Evolutionary conservation across 1,140 invertebrate genomes (phyloP), one percentile per base, ranked within the genome.

Genomic region (Cydia fagiglandana): DNA sequence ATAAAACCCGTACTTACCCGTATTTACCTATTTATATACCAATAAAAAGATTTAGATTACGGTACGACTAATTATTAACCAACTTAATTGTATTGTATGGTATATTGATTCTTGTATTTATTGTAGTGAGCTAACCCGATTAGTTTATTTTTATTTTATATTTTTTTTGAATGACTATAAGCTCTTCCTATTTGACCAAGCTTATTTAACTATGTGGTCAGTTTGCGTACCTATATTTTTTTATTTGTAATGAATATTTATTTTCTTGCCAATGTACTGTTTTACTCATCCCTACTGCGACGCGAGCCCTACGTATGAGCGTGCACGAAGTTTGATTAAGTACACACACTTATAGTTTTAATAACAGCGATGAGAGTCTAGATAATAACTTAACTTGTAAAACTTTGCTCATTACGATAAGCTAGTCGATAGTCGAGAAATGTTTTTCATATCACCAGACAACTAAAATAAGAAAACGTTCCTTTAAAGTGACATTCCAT

Each of bases 341-440:
- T 70, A 70, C 66, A 70, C 34, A 70, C 34, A 70, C 66, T 70
- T 70, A 70, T 70, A 70, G 66, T 70, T 70, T 45, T 70, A 70
- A 70, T 70, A 70, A 70, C 30, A 70, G 66, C 66, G 66, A 70
- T 70, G 66, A 70, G 66, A 70, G 66, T 70, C 66, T 70, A 70
- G 66, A 70, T 70, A 70, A 70, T 45, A 70, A 38, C 28, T 70
- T 38, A 12, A 38, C 66, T 38, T 70, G 66, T 70, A 70, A n/a
- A 70, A 70, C 66, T 70, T 70, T 70, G n/a, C 66, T 70, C 66
- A 70, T 70, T 70, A 70, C n/a, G 30, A 41, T 70, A 70, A 70
- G 64, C 13, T 34, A 34, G n/a, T n/a, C n/a, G n/a, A n/a, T n/a
- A n/a, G 56, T 61, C 17, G 20, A 61, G 9, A 61, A 24, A 20